Evolutionary conservation across 1,140 invertebrate genomes (phyloP).

Genomic region (Diabrotica virgifera): DNA sequence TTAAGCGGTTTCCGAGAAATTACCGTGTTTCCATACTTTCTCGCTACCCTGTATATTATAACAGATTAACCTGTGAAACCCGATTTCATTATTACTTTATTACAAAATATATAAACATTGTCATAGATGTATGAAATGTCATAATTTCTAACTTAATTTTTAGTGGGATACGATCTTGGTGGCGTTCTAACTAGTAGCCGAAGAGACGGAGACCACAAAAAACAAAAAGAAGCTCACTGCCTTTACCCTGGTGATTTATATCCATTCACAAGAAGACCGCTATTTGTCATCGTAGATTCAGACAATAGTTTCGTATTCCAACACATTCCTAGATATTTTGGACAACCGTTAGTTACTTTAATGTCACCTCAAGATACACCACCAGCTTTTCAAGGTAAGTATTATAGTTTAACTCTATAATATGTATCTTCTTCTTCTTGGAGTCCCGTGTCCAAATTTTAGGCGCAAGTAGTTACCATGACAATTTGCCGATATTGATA

Average conservation of each 20-base stretch:
- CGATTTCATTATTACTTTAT: no score
- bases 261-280: conserved; percentile 86
- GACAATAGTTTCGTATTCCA: conserved; percentile 94
- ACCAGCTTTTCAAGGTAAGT: conserved; percentile 72
- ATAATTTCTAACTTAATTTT: conserved; percentile 23
- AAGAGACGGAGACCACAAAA: conserved; percentile 65
- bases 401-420: no score
- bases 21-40: no score
- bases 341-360: conserved; percentile 89
- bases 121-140: background rate
- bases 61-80: no score
- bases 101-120: no score
- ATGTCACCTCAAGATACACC: conserved; percentile 93
- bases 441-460: no score
- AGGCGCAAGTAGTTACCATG: no score
- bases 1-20: no score
- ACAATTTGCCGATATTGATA: no score
- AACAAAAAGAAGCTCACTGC: conserved; percentile 76
- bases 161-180: conserved; percentile 89
- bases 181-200: conserved; percentile 86
- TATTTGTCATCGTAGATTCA: conserved; percentile 93
- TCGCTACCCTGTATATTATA: no score
- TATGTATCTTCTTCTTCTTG: no score
- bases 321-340: conserved; percentile 89
- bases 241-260: conserved; percentile 91